Evolutionary conservation across 2,888 invertebrate species (phyloP).

Genomic region (Cordilura impudica): DNA sequence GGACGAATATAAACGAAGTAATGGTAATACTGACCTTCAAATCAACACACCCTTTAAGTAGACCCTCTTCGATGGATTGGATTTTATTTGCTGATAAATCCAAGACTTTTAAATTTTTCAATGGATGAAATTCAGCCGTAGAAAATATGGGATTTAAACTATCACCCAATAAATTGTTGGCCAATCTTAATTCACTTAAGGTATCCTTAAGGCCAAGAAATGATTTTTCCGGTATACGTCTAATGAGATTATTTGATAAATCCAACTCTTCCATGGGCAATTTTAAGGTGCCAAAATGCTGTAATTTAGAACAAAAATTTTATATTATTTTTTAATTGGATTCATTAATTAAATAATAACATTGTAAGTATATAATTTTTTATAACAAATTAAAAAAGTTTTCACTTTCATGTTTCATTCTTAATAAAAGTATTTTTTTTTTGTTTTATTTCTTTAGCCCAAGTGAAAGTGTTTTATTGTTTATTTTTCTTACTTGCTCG

Average conservation of each 20-base stretch:
- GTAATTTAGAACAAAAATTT: constrained; percentile 28
- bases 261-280: constrained; percentile 87
- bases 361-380: too few relatives aligned
- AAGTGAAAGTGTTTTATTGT: constrained; percentile 57
- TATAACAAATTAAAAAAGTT: too few relatives aligned
- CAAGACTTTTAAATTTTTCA: constrained; percentile 85
- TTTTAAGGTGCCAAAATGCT: constrained; percentile 84
- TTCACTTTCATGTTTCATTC: constrained; percentile 48
- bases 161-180: constrained; percentile 92
- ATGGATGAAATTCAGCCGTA: constrained; percentile 88
- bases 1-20: not conserved
- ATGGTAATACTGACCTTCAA: constrained; percentile 82
- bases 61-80: constrained; percentile 89
- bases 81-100: constrained; percentile 90
- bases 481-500: constrained; percentile 22
- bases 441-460: constrained; percentile 26
- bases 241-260: constrained; percentile 88
- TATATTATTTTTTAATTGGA: constrained; percentile 9
- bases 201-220: constrained; percentile 83
- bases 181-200: constrained; percentile 84
- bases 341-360: too few relatives aligned
- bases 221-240: constrained; percentile 87
- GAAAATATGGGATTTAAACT: constrained; percentile 94
- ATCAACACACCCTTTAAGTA: constrained; percentile 89
- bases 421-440: constrained; percentile 26